A percentile compares a stretch with the other conserved stretches of the same genome.
Evolutionary conservation across 2,113 vertebrate genomes (phyloP).

Genomic region (Erpornis zantholeuca): DNA sequence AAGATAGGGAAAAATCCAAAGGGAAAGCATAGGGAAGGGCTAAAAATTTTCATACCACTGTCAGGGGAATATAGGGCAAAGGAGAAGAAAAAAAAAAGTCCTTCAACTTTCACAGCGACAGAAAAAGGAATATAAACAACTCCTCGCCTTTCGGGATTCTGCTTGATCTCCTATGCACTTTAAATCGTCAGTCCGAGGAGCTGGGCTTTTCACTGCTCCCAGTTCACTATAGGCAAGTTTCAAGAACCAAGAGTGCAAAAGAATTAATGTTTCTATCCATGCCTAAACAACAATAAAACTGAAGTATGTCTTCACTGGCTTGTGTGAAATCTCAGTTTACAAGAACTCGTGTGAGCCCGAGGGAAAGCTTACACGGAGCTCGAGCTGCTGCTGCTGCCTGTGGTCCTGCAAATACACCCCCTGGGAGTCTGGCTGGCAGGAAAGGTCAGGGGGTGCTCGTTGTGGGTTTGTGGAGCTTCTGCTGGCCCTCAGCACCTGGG

Average conservation of each 20-base stretch:
- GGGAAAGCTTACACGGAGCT: neutral
- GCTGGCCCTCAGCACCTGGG: neutral
- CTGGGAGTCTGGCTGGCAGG: rapidly evolving
- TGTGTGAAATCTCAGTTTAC: slow-evolving; percentile 55
- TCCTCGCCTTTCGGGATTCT: slow-evolving; percentile 48
- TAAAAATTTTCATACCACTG: neutral
- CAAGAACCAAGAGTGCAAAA: slow-evolving; percentile 68
- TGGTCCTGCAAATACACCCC: rapidly evolving
- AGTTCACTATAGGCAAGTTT: slow-evolving; percentile 58
- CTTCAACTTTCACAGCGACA: neutral
- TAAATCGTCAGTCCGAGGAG: slow-evolving; percentile 35
- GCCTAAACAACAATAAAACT: slow-evolving; percentile 81
- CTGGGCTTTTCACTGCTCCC: slow-evolving; percentile 46
- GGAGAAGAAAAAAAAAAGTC: neutral
- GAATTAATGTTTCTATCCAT: slow-evolving; percentile 77
- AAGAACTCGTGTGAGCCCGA: rapidly evolving
- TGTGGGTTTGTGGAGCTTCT: neutral
- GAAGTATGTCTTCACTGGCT: slow-evolving; percentile 74
- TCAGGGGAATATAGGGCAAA: neutral
- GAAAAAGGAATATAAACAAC: neutral
- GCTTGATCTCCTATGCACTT: slow-evolving; percentile 48
- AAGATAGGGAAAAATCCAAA: neutral
- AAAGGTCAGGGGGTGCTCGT: neutral
- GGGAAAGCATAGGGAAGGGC: slow-evolving; percentile 35
- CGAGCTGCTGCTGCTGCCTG: rapidly evolving